Conservation (phyloP, 1,140 invertebrate species). For the Zelostemma sp. region DNA sequence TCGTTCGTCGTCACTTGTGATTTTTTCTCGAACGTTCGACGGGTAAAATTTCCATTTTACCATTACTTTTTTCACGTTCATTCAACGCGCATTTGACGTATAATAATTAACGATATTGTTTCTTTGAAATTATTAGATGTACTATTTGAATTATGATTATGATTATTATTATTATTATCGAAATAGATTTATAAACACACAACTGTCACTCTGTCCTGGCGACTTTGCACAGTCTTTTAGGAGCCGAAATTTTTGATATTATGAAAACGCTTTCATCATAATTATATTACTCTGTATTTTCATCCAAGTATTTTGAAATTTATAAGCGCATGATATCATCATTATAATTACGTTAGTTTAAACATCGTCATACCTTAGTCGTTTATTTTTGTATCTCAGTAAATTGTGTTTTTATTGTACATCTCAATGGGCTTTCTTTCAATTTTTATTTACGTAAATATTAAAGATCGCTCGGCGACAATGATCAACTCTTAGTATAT, state of each 20-base stretch:
- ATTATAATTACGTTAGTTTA: slow-evolving; percentile 40
- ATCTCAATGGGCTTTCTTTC: slow-evolving; percentile 43
- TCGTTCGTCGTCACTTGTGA: neutral
- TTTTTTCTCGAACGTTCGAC: neutral
- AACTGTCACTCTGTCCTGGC: slow-evolving; percentile 11
- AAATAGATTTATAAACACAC: neutral
- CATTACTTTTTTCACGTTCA: no score
- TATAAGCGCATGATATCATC: slow-evolving; percentile 44
- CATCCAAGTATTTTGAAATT: slow-evolving; percentile 45
- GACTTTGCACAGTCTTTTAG: slow-evolving; percentile 4
- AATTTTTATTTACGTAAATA: neutral
- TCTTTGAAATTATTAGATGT: slow-evolving; percentile 21
- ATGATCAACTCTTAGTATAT: neutral
- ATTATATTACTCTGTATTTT: slow-evolving; percentile 26
- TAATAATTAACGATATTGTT: slow-evolving; percentile 5
- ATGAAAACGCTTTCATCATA: slow-evolving; percentile 21
- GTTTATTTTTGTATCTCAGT: slow-evolving; percentile 66
- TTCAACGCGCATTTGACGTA: no score
- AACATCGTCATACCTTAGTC: slow-evolving; percentile 58
- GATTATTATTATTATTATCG: slow-evolving; percentile 49
- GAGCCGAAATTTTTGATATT: slow-evolving; percentile 27
- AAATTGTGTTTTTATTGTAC: slow-evolving; percentile 54
- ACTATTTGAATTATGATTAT: slow-evolving; percentile 49
- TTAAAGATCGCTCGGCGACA: neutral
- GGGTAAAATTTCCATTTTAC: no score